Evolutionary conservation across 2,113 vertebrate species (phyloP), one percentile per base, ranked within the genome.

Genomic region (Caranx ignobilis): DNA sequence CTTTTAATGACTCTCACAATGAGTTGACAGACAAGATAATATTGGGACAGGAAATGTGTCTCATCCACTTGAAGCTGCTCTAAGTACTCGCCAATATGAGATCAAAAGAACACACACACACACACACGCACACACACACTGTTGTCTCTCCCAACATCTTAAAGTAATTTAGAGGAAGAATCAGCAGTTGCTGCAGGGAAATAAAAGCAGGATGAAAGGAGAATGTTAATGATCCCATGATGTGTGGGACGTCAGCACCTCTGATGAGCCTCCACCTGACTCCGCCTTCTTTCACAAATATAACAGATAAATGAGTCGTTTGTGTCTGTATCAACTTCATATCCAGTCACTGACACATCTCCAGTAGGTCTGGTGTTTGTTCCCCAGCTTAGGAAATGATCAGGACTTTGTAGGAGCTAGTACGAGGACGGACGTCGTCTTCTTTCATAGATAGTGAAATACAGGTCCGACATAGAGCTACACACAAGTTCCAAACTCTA

Each of bases 111-210:
- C 1, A 31, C 59, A 62, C 61, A 48, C 47, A 56, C 21, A 52
- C n/a, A 48, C 19, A 48, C 47, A 56, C 21, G 45, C n/a, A 48
- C 19, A 70, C 26, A 66, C 19, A 66, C 67, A 85, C 18, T 62
- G 45, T 1, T 52, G 21, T 35, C 48, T 59, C 84, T 52, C 39
- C 62, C n/a, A 61, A 55, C 77, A 64, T 56, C 70, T 77, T 66
- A 61, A 56, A 62, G 82, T 76, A 60, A 76, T 79, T 82, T 75
- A 64, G 43, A 56, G 43, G 72, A 82, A 79, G 50, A 75, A 72
- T 79, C 64, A 73, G 43, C 2, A 0, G 71, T 10, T 35, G 81
- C 81, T 83, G 52, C 67, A 73, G 82, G 75, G 82, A 82, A 79
- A 79, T 69, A 65, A 79, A 75, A 21, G 16, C 63, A 13, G 68